phyloP scores from a whole-genome alignment of 2,797 vertebrate genomes.

The Danio tinwini region DNA sequence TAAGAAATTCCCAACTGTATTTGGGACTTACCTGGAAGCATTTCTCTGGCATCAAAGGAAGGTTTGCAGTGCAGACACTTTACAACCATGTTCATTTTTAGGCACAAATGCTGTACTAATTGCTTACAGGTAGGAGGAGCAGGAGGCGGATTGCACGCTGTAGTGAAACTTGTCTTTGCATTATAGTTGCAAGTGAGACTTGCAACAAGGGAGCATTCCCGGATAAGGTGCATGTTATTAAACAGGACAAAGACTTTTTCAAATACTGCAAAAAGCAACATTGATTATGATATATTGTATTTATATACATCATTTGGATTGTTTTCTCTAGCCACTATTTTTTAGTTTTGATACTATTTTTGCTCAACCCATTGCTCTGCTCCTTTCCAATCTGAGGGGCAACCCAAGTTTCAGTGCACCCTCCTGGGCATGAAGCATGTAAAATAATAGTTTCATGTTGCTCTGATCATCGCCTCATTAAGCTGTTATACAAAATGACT shows the following conservation, averaged over 20 bases:
- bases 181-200: neutral
- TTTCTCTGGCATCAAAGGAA: slow-evolving; percentile 26
- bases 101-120: neutral
- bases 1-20: neutral
- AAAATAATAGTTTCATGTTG: slow-evolving; percentile 85
- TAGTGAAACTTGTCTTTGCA: neutral
- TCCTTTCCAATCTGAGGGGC: neutral
- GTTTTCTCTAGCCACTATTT: neutral
- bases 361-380: neutral
- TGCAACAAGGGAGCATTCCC: neutral
- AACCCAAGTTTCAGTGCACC: neutral
- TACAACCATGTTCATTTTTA: neutral
- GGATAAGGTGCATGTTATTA: neutral
- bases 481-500: slow-evolving; percentile 80
- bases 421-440: slow-evolving; percentile 59
- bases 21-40: slow-evolving; percentile 12
- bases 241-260: neutral
- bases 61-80: slow-evolving; percentile 13
- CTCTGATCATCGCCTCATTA: slow-evolving; percentile 85
- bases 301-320: no score
- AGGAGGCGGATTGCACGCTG: neutral
- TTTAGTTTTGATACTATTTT: neutral
- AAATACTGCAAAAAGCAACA: neutral
- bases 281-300: neutral
- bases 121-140: neutral